These are phyloP conservation scores for Chondrosia reniformis DNA, from an alignment of 37 sponge, comb jelly and placozoan species.

Conservation along the genomic window DNA sequence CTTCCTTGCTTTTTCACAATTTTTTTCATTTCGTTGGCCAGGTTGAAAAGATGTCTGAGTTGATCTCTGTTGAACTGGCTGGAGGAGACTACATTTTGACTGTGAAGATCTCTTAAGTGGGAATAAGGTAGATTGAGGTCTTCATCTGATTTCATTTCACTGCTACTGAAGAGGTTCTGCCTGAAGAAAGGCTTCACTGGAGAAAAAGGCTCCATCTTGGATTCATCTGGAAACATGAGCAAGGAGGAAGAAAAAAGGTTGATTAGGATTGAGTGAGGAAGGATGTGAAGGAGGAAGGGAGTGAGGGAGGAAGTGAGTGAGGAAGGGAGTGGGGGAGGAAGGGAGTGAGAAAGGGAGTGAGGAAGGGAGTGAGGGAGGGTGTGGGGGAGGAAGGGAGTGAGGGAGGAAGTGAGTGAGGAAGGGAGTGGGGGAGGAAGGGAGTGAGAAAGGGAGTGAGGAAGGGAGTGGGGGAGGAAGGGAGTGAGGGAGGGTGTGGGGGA, in stretches of 20 bases:
- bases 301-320: background rate
- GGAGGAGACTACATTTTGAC: conserved; percentile 68
- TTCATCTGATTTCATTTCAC: background rate
- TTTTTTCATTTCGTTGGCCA: conserved; percentile 85
- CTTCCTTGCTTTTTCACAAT: conserved; percentile 61
- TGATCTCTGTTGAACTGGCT: conserved; percentile 79
- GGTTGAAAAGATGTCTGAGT: conserved; percentile 60
- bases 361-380: too few species aligned
- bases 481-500: background rate
- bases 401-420: background rate
- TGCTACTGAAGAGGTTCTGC: background rate
- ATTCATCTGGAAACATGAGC: background rate
- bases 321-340: background rate
- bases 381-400: background rate
- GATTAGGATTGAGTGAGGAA: background rate
- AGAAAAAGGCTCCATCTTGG: background rate
- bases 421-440: conserved; percentile 2
- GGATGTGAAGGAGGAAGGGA: too few species aligned
- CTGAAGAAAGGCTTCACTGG: background rate
- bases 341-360: background rate
- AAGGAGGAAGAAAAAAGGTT: background rate
- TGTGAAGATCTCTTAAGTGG: conserved; percentile 29
- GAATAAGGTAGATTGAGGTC: background rate
- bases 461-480: too few species aligned
- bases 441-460: background rate